Conservation (phyloP, 2,888 invertebrate genomes). For the Nymphalis urticae region DNA sequence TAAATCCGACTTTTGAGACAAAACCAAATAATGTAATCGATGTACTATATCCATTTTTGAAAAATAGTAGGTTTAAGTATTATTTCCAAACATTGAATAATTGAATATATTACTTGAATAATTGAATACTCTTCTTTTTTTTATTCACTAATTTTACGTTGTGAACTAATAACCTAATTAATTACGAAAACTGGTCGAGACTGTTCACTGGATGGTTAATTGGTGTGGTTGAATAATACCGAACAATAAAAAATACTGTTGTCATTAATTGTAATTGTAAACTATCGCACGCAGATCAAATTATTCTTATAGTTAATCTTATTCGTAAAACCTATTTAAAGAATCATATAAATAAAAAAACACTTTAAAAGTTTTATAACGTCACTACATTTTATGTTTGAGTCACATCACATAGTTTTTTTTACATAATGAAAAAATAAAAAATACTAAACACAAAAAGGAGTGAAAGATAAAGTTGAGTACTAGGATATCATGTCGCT, state of each 20-base stretch:
- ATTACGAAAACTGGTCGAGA: neutral
- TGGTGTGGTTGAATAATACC: neutral
- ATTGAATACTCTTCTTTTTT: too few relatives aligned
- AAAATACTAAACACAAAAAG: neutral
- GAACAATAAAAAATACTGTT: neutral
- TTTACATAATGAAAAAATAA: neutral
- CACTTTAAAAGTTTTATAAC: too few relatives aligned
- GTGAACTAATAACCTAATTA: neutral
- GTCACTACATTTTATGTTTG: neutral
- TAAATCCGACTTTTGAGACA: constrained; percentile 77
- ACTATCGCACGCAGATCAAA: neutral
- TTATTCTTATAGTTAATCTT: too few relatives aligned
- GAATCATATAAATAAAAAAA: too few relatives aligned
- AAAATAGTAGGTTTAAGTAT: neutral
- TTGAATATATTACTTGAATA: too few relatives aligned
- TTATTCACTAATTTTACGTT: neutral
- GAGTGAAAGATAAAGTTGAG: constrained; percentile 14
- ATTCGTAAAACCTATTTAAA: too few relatives aligned
- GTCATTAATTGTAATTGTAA: neutral
- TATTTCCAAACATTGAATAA: too few relatives aligned
- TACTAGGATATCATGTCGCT: constrained; percentile 13
- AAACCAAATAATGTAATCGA: constrained; percentile 74
- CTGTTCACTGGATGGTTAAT: neutral
- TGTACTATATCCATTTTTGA: constrained; percentile 74
- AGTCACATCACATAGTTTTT: neutral